Conservation (phyloP, 2,113 vertebrate genomes). For the Arothron firmamentum region DNA sequence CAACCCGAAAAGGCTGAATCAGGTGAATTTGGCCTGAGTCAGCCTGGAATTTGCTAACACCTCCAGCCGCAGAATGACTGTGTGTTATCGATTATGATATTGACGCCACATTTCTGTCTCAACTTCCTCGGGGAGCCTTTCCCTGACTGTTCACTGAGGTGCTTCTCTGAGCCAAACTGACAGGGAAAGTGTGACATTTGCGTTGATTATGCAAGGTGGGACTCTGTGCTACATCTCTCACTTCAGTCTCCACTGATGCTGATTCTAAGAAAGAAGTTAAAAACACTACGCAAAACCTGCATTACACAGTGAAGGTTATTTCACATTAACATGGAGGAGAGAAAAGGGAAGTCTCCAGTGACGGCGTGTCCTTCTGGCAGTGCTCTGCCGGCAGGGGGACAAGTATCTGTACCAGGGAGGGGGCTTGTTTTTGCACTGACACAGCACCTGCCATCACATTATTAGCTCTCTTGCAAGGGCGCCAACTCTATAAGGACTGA, state of each 20-base stretch:
- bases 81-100: slow-evolving; percentile 15
- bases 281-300: slow-evolving; percentile 9
- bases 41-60: background rate
- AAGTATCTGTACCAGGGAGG: slow-evolving; percentile 50
- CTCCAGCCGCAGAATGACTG: slow-evolving; percentile 32
- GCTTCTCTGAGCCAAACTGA: slow-evolving; percentile 41
- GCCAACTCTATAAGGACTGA: slow-evolving; percentile 21
- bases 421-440: slow-evolving; percentile 52
- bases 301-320: slow-evolving; percentile 22
- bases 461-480: slow-evolving; percentile 40
- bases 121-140: slow-evolving; percentile 44
- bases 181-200: slow-evolving; percentile 49
- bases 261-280: slow-evolving; percentile 8
- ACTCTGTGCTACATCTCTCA: slow-evolving; percentile 28
- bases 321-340: slow-evolving; percentile 25
- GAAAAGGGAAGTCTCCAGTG: background rate
- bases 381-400: slow-evolving; percentile 41
- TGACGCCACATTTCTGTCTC: slow-evolving; percentile 34
- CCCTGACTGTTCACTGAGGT: slow-evolving; percentile 41
- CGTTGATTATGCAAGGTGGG: slow-evolving; percentile 50
- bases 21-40: slow-evolving; percentile 16
- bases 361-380: slow-evolving; percentile 40
- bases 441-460: slow-evolving; percentile 54
- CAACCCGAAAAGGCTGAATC: background rate
- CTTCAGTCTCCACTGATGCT: slow-evolving; percentile 4